Percentiles rank a stretch among this genome's conserved stretches.
Conservation (phyloP, 2,888 invertebrate species). For the Drosophila yooni region DNA sequence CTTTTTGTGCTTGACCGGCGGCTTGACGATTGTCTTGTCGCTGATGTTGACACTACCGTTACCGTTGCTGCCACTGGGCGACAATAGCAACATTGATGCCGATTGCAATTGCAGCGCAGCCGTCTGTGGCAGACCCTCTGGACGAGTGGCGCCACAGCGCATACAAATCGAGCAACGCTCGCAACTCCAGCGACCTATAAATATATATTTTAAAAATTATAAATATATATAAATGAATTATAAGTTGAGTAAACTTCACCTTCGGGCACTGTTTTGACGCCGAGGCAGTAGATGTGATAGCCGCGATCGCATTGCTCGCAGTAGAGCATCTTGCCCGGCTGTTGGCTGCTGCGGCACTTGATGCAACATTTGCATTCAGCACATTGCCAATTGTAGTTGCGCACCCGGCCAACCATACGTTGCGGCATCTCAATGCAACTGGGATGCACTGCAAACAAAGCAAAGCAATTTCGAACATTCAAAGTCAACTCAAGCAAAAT, state of each 20-base stretch:
- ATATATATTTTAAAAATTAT: neutral
- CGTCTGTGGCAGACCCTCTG: conserved; percentile 83
- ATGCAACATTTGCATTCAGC: conserved; percentile 96
- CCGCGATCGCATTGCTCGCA: conserved; percentile 98
- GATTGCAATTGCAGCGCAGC: conserved; percentile 9
- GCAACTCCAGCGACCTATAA: conserved; percentile 93
- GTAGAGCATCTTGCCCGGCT: conserved; percentile 96
- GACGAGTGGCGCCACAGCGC: conserved; percentile 87
- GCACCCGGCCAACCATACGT: conserved; percentile 93
- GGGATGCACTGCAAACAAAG: conserved; percentile 89
- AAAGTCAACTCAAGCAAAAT: neutral
- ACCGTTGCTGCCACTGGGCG: conserved; percentile 49
- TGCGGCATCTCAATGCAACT: conserved; percentile 93
- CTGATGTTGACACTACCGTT: conserved; percentile 3
- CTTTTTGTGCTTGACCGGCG: conserved; percentile 73
- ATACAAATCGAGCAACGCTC: conserved; percentile 90
- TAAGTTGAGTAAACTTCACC: conserved; percentile 85
- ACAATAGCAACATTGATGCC: conserved; percentile 1
- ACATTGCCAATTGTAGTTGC: conserved; percentile 96
- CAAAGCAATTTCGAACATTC: neutral
- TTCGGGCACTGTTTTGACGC: conserved; percentile 91
- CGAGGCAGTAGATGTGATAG: conserved; percentile 96
- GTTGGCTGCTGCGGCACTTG: conserved; percentile 91
- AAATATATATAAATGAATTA: neutral
- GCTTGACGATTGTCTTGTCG: conserved; percentile 63